phyloP scores from a whole-genome alignment of 1,140 invertebrate species.

The Drosophila ercepeae region DNA sequence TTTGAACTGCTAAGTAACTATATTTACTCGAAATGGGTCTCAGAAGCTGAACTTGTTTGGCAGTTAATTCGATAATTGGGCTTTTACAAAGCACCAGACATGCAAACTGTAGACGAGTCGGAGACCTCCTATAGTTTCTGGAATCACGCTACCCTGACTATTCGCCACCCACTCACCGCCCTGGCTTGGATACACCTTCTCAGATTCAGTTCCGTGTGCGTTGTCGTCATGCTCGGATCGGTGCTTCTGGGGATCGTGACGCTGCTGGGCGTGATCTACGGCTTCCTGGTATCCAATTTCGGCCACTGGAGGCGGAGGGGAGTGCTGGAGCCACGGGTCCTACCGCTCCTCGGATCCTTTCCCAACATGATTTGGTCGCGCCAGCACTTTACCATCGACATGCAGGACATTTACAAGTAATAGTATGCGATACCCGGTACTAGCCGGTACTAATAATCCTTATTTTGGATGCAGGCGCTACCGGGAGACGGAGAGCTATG shows the following conservation, averaged over 20 bases:
- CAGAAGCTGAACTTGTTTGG: neutral
- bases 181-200: neutral
- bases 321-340: slow-evolving; percentile 59
- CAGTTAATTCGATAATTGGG: slow-evolving; percentile 33
- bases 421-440: neutral
- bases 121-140: neutral
- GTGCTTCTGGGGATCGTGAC: slow-evolving; percentile 25
- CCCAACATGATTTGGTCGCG: slow-evolving; percentile 83
- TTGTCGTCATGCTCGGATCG: slow-evolving; percentile 38
- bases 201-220: slow-evolving; percentile 24
- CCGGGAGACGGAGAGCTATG: slow-evolving; percentile 58
- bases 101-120: neutral
- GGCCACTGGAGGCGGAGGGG: slow-evolving; percentile 79
- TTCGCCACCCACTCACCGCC: neutral
- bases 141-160: neutral
- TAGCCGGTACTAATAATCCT: neutral
- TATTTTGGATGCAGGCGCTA: slow-evolving; percentile 29
- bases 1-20: too few relatives aligned
- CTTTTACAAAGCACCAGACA: neutral
- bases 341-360: slow-evolving; percentile 81
- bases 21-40: neutral
- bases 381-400: slow-evolving; percentile 70
- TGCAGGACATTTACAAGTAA: slow-evolving; percentile 75
- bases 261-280: slow-evolving; percentile 51
- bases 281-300: slow-evolving; percentile 80